Base-by-base conservation (phyloP, 1,140 invertebrate species). In the Battus philenor region DNA sequence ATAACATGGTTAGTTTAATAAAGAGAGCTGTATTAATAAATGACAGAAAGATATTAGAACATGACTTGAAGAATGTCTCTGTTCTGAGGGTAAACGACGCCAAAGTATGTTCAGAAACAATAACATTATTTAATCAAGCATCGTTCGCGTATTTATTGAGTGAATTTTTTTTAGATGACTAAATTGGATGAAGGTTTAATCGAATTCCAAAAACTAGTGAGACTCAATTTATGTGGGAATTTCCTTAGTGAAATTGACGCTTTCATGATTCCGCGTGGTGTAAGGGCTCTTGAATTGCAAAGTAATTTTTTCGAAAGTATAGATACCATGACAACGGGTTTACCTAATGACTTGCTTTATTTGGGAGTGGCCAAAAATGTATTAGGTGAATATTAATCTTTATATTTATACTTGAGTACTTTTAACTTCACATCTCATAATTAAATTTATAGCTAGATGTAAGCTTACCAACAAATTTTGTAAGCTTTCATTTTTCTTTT, bases 151-250 rank as follows among this genome's bases (percentile, higher is more conserved):
- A 22, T 16, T 26, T 44, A 24, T 18, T 13, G n/a, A 49, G 13
- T 18, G 9, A 17, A 9, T 26, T 39, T 39, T 16, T 67, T 68
- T 9, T 54, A 85, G 81, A 75, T 85, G 59, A 80, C 76, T 9
- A 50, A 74, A n/a, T 45, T 85, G 49, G 77, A 83, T 41, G 24
- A 43, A 8, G 31, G 50, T 11, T 38, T 85, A 34, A 29, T 24
- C 9, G 49, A 68, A 27, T 83, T 68, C 45, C 45, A 60, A 47
- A 60, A 79, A 11, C 38, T 85, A 4, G 47, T 60, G 3, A 67
- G 61, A 27, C 41, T 85, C 6, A 80, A 69, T 62, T 53, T 85
- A 18, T 73, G 69, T 29, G 68, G 68, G 11, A 85, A 85, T 44
- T 78, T 44, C 22, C 54, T 85, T 3, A 12, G 38, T 6, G 43